Base-by-base conservation (phyloP, 2,888 invertebrate species). In the Automeris io region DNA sequence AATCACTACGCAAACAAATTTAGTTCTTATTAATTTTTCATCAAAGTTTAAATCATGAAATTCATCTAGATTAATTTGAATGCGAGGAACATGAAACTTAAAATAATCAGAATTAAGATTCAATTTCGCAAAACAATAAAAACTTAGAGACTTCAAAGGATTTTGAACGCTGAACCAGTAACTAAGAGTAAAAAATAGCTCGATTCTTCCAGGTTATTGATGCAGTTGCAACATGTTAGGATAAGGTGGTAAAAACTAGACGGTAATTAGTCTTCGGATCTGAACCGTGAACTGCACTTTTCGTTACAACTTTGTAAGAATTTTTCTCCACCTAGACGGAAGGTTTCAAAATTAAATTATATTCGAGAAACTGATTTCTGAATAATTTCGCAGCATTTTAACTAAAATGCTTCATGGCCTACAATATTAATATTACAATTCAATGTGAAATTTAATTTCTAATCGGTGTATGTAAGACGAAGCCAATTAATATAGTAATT, bases 261-360 rank as follows among this genome's bases (percentile, higher is more conserved):
- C 52, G 57, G 74, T 81, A 82, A 82, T 82, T 80, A 82, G 79
- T 78, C 66, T 72, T 70, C 71, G 68, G 61, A 74, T 61, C 48
- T 61, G 65, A 71, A 71, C 74, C 68, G 73, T 73, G 71, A 75
- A 75, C 71, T 67, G 68, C 13, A 35, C 18, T 23, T 31, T 33
- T 21, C 25, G 29, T 61, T 56, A 63, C 12, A 34, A 34, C 26
- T 39, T 39, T 16, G 21, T 16, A 7, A 34, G 26, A 5, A 26
- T 33, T 3, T 22, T 26, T 12, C 22, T 22, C 5, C 8, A 26
- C 16, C n/a, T 25, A 26, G 2, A 21, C 13, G 18, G n/a, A 33
- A 34, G 33, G 23, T 5, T 26, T 29, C 8, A 16, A 23, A 31
- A 32, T 23, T 23, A 16, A 18, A 32, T 7, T 9, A 24, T 37